Evolutionary conservation across 2,888 invertebrate genomes (phyloP), one percentile per base, ranked within the genome.

Genomic region (Rotaria sp.): DNA sequence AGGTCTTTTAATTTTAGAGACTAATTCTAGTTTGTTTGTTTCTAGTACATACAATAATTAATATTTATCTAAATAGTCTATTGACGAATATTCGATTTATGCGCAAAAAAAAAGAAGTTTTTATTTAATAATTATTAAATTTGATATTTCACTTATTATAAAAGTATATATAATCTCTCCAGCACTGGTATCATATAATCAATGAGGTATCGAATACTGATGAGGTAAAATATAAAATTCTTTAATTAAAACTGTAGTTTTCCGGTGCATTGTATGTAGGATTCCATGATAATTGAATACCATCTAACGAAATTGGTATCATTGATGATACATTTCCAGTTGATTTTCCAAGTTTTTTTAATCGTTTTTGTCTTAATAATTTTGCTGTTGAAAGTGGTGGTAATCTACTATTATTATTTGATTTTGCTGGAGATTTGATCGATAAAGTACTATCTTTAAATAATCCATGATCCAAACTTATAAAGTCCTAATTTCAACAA

Each of bases 191-290:
- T 5, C 18, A 50, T 50, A 50, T 18, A 50, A 50, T 50, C 18
- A 50, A 18, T 50, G 50, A 41, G 4, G 41, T 80, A 80, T 80
- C 38, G 26, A 38, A 80, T 45, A 80, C 75, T 41, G 30, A 41
- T 30, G 75, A 41, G 41, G 13, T 38, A 21, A n/a, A 75, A 26
- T 41, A 75, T 8, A 11, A 80, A 45, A 50, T 50, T 1, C n/a
- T 41, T 45, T 45, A 80, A 80, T 80, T 80, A n/a, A 80, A 80
- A 80, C 80, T 80, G 45, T 80, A 80, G 13, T 80, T 80, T 45
- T 80, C 80, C 4, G 45, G 80, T 80, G 45, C 80, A n/a, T 45
- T 41, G 13, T 80, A 45, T 13, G n/a, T 80, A 1, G 24, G 4
- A 80, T 80, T 80, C 45, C 45, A 80, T 41, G 80, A 80, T 45